A percentile compares a stretch with the other conserved stretches of the same genome.
Evolutionary conservation across 1,140 invertebrate species (phyloP).

Genomic region (Artemia franciscana): DNA sequence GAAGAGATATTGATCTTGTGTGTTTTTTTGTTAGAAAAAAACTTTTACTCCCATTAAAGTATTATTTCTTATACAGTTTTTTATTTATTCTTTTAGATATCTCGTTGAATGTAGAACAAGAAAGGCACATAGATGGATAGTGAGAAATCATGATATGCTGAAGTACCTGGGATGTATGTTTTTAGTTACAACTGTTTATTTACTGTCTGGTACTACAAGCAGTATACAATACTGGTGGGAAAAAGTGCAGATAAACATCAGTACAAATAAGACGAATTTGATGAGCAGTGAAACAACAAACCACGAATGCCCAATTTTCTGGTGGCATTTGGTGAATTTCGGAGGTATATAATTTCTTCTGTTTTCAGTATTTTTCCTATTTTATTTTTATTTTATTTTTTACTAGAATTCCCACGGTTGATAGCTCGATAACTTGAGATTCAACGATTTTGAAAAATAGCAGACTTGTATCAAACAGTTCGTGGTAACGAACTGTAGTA

Average conservation of each 20-base stretch:
- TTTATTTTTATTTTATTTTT: no score
- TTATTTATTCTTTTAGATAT: no score
- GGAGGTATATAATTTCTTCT: slow-evolving; percentile 21
- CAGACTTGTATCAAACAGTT: no score
- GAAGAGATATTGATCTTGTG: no score
- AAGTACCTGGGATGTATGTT: slow-evolving; percentile 52
- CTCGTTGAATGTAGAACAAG: slow-evolving; percentile 43
- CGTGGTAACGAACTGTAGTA: no score
- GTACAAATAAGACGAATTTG: slow-evolving; percentile 20
- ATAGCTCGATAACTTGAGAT: no score
- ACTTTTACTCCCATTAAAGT: no score
- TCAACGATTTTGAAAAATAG: no score
- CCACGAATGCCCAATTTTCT: slow-evolving; percentile 42
- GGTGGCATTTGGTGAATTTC: slow-evolving; percentile 70
- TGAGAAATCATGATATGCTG: slow-evolving; percentile 57
- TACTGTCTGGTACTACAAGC: slow-evolving; percentile 56
- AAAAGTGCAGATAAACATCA: background rate
- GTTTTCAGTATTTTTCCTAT: no score
- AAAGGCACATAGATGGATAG: slow-evolving; percentile 66
- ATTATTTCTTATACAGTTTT: no score
- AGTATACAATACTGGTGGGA: slow-evolving; percentile 19
- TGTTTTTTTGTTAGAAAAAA: no score
- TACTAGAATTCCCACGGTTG: no score
- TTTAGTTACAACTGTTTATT: slow-evolving; percentile 49
- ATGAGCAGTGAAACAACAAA: slow-evolving; percentile 2